phyloP scores from a whole-genome alignment of 2,888 invertebrate species.

The Eilema griseolum region DNA sequence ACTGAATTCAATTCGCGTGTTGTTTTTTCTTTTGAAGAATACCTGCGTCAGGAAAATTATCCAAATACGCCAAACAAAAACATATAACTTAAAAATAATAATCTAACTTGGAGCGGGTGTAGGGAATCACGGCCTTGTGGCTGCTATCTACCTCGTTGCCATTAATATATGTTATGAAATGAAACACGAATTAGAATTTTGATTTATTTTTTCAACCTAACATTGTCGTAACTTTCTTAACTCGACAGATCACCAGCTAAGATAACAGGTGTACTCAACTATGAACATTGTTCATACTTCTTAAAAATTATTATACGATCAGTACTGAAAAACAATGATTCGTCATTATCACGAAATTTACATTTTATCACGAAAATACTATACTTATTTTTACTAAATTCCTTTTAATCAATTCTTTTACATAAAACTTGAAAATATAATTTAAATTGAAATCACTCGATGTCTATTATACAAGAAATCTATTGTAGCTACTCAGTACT shows the following conservation, averaged over 20 bases:
- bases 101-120: constrained; percentile 30
- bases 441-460: constrained; percentile 53
- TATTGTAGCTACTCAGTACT: constrained; percentile 58
- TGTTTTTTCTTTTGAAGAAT: constrained; percentile 60
- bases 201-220: constrained; percentile 86
- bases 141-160: not conserved
- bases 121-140: constrained; percentile 1
- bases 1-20: constrained; percentile 75
- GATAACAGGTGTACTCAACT: constrained; percentile 83
- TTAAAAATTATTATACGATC: constrained; percentile 83
- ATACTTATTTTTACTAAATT: constrained; percentile 83
- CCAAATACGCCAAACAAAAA: constrained; percentile 37
- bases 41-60: constrained; percentile 47
- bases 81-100: constrained; percentile 45
- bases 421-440: constrained; percentile 55
- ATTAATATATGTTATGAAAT: constrained; percentile 46
- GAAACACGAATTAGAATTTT: constrained; percentile 75
- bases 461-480: constrained; percentile 56
- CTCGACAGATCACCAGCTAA: constrained; percentile 84
- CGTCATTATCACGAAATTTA: constrained; percentile 84
- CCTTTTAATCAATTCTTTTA: constrained; percentile 80
- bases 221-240: constrained; percentile 83
- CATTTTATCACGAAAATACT: constrained; percentile 85
- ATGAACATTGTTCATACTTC: constrained; percentile 86
- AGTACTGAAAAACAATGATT: constrained; percentile 84